Percentiles rank a stretch among this genome's conserved stretches.
Evolutionary conservation across 1,140 invertebrate genomes (phyloP).

Genomic region (Laupala kohalensis): DNA sequence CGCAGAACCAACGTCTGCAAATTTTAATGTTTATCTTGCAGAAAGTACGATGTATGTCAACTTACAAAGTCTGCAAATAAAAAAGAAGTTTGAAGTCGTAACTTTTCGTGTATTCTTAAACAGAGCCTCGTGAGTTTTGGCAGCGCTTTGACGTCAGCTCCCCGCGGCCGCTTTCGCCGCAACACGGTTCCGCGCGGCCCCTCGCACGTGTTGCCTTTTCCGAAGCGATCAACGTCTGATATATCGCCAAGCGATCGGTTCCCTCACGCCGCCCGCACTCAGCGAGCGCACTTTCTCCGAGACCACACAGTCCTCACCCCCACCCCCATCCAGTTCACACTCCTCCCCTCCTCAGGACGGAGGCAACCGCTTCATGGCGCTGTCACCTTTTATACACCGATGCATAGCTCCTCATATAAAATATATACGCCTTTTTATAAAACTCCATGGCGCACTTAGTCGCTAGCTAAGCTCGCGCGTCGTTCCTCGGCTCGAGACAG

Average conservation of each 20-base stretch:
- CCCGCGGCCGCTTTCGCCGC: no score
- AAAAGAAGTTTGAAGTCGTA: no score
- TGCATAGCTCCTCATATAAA: background rate
- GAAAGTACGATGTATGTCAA: no score
- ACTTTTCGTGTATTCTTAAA: no score
- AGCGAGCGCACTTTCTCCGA: background rate
- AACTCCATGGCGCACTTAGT: background rate
- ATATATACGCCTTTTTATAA: background rate
- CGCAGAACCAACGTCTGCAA: no score
- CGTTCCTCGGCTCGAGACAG: no score
- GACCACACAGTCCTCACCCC: background rate
- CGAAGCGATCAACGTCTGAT: background rate
- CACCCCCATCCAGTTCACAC: background rate
- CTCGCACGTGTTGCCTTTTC: background rate
- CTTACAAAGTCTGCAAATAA: no score
- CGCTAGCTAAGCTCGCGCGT: background rate
- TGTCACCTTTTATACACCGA: background rate
- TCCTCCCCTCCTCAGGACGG: background rate
- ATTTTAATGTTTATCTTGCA: no score
- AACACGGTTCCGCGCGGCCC: no score
- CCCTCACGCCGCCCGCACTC: background rate
- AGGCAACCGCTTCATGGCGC: background rate
- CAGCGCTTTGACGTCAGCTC: background rate
- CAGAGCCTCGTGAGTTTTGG: no score
- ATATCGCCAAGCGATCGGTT: background rate